Evolutionary conservation across 2,888 invertebrate species (phyloP), one percentile per base, ranked within the genome.

Genomic region (Acleris laterana): DNA sequence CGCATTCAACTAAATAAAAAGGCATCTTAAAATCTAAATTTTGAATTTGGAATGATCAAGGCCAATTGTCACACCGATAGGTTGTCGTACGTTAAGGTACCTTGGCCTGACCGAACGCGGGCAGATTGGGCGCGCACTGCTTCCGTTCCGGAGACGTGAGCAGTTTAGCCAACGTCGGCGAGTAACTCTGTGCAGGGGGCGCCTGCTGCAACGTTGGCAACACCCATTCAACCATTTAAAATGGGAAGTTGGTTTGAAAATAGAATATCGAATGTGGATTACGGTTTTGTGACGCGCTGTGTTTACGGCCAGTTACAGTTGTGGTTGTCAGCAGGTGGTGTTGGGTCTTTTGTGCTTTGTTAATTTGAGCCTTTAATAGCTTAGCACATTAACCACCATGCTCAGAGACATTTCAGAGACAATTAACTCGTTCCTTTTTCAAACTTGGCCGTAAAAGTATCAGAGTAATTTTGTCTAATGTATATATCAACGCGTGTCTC

Each of bases 151-250:
- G 94, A 68, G 96, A 96, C 72, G 96, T 97, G 77, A 97, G 93
- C 74, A 97, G 94, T 87, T 96, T 94, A 73, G 96, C 96, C 86
- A 97, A 94, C 76, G 97, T 97, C 72, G 96, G 96, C 77, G 96
- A 96, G 90, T 95, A 96, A 77, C 95, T 94, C 89, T 93, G 92
- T 74, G 89, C 86, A 80, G 89, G 87, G 77, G 90, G 82, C 83
- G 94, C 94, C 88, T 88, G 90, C 92, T 92, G 92, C 79, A 92
- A 92, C 81, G 86, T 88, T 90, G 91, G 90, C 92, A 92, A 92
- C 90, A 92, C 91, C 86, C 90, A 89, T 90, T 89, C 89, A 90
- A 88, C 25, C 77, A 74, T 82, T 78, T 72, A 72, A 53, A 71
- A 72, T 71, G 75, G 70, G 68, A 68, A 38, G n/a, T 44, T 16